Evolutionary conservation across 2,888 invertebrate genomes (phyloP).

Genomic region (Eilema depressum): DNA sequence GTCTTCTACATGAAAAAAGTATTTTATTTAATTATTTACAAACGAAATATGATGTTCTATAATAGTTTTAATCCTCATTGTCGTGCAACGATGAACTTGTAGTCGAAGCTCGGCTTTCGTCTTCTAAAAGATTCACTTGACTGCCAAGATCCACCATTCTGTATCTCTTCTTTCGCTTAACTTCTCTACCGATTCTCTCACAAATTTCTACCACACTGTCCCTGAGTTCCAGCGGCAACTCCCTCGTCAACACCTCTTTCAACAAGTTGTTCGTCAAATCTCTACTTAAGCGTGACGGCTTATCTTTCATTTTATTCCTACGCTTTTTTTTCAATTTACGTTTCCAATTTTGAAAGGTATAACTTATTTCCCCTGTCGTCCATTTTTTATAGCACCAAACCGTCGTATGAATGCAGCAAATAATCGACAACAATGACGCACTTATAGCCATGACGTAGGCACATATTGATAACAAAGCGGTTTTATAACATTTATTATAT

Average conservation of each 20-base stretch:
- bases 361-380: slow-evolving; percentile 48
- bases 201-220: slow-evolving; percentile 67
- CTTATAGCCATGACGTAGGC: slow-evolving; percentile 57
- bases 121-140: slow-evolving; percentile 31
- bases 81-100: slow-evolving; percentile 19
- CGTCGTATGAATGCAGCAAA: slow-evolving; percentile 55
- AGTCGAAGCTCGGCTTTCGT: slow-evolving; percentile 24
- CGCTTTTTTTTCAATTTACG: slow-evolving; percentile 2
- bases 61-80: slow-evolving; percentile 14
- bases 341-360: slow-evolving; percentile 38
- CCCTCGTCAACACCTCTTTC: slow-evolving; percentile 69
- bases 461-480: slow-evolving; percentile 63
- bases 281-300: slow-evolving; percentile 44
- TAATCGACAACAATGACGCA: slow-evolving; percentile 54
- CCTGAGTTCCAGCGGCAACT: slow-evolving; percentile 70
- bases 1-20: not conserved
- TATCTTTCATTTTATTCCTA: slow-evolving; percentile 8
- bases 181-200: slow-evolving; percentile 63
- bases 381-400: slow-evolving; percentile 55
- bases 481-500: slow-evolving; percentile 55
- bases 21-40: slow-evolving; percentile 20
- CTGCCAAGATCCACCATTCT: slow-evolving; percentile 55
- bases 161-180: slow-evolving; percentile 65
- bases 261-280: slow-evolving; percentile 64
- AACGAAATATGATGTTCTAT: not conserved